Percentiles rank a stretch among this genome's conserved stretches.
phyloP scores from a whole-genome alignment of 2,113 vertebrate species.

The Bambusicola thoracicus region DNA sequence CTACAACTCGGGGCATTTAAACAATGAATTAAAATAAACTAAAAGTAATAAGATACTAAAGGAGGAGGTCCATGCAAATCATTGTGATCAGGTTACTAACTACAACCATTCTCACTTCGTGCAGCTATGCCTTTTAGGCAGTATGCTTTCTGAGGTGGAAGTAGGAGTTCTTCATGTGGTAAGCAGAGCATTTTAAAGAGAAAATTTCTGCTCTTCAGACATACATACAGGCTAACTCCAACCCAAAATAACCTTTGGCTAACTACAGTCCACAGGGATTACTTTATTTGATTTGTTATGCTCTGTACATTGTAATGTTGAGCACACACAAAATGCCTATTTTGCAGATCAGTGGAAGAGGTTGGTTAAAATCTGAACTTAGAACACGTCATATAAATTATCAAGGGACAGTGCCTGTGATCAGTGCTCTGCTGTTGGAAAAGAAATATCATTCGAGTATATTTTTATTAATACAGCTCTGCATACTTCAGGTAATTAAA shows the following conservation, averaged over 20 bases:
- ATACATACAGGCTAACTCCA: background rate
- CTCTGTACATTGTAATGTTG: background rate
- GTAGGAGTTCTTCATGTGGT: background rate
- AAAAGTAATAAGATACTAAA: slow-evolving; percentile 7
- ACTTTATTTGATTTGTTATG: background rate
- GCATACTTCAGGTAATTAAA: slow-evolving; percentile 17
- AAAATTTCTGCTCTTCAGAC: background rate
- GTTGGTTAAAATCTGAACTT: background rate
- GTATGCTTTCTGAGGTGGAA: background rate
- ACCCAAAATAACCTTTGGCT: background rate
- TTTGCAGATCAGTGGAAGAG: slow-evolving; percentile 11
- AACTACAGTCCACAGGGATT: background rate
- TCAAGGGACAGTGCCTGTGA: background rate
- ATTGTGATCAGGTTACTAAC: background rate
- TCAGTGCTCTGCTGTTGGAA: background rate
- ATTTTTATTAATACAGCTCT: background rate
- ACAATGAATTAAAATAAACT: slow-evolving; percentile 21
- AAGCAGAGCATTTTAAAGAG: background rate
- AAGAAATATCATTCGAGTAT: background rate
- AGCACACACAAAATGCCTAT: background rate
- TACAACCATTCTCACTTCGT: background rate
- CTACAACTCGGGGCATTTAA: background rate
- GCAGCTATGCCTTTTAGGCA: rapidly evolving
- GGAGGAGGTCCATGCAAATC: slow-evolving; percentile 1
- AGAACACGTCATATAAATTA: background rate